These are phyloP conservation scores for Sebastes wilsoni DNA, from an alignment of 2,797 vertebrate genomes.

Conservation along the genomic window DNA sequence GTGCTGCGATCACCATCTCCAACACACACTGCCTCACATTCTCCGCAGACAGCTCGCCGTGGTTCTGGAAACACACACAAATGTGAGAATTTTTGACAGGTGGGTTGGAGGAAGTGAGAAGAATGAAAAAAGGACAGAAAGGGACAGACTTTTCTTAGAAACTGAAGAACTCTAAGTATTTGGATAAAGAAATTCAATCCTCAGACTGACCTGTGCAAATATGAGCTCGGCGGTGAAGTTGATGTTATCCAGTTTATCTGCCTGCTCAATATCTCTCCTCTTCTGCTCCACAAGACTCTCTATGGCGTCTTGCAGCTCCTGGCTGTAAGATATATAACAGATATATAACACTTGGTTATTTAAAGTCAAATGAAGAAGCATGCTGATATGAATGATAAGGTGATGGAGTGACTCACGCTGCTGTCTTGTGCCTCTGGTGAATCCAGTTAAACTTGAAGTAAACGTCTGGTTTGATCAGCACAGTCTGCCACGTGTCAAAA, in stretches of 20 bases:
- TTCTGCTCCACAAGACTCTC: constrained; percentile 89
- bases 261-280: constrained; percentile 83
- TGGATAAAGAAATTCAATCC: not conserved
- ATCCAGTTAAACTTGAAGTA: constrained; percentile 95
- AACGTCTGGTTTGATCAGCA: constrained; percentile 93
- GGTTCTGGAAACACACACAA: constrained; percentile 81
- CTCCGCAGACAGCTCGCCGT: constrained; percentile 90
- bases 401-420: constrained; percentile 85
- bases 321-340: constrained; percentile 73
- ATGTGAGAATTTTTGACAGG: not conserved
- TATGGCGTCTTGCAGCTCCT: constrained; percentile 90
- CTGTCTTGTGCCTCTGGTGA: constrained; percentile 85
- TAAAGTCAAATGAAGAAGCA: not conserved
- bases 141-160: not conserved
- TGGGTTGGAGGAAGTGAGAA: not conserved
- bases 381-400: not conserved
- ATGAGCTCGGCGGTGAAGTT: constrained; percentile 95
- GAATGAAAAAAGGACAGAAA: not conserved
- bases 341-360: not conserved
- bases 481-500: constrained; percentile 95
- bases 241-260: constrained; percentile 90
- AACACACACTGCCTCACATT: constrained; percentile 93
- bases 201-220: constrained; percentile 90
- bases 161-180: not conserved
- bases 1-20: constrained; percentile 97